Evolutionary conservation across 1,140 invertebrate species (phyloP).

Genomic region (Himalopsyche phryganea): DNA sequence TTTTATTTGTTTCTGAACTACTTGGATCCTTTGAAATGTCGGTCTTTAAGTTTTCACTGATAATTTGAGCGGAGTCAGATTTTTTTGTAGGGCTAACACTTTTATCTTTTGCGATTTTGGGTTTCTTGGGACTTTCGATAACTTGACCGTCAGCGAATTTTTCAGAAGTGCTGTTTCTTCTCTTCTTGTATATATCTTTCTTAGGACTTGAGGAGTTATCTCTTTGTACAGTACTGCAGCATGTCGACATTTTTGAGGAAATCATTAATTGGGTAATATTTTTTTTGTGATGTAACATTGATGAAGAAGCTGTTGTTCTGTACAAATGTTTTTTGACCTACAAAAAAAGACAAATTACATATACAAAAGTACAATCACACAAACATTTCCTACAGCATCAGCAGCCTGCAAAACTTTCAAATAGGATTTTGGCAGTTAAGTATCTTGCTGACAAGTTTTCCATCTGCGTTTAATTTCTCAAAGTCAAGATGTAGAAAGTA

Average conservation of each 20-base stretch:
- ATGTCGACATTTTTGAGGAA: constrained; percentile 10
- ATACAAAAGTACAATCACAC: too few relatives aligned
- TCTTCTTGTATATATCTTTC: constrained; percentile 10
- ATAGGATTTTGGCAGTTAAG: too few relatives aligned
- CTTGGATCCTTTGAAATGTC: constrained; percentile 4
- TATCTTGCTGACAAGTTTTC: too few relatives aligned
- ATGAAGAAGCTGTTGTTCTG: neutral
- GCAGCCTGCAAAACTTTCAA: too few relatives aligned
- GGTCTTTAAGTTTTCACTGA: constrained; percentile 15
- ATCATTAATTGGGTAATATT: neutral
- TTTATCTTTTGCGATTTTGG: constrained; percentile 23
- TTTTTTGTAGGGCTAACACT: constrained; percentile 8
- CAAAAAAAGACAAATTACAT: neutral
- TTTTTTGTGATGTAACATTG: neutral
- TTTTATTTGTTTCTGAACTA: too few relatives aligned
- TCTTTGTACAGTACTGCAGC: constrained; percentile 7
- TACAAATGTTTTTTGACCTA: neutral
- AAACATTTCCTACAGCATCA: too few relatives aligned
- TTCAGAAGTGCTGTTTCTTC: constrained; percentile 27
- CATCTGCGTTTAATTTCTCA: too few relatives aligned
- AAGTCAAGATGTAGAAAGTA: too few relatives aligned
- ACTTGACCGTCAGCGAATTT: constrained; percentile 7
- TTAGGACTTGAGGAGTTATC: neutral
- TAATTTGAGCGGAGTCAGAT: constrained; percentile 2
- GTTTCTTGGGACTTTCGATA: constrained; percentile 18